phyloP scores from a whole-genome alignment of 2,888 invertebrate genomes.

The Yponomeuta evonymella region DNA sequence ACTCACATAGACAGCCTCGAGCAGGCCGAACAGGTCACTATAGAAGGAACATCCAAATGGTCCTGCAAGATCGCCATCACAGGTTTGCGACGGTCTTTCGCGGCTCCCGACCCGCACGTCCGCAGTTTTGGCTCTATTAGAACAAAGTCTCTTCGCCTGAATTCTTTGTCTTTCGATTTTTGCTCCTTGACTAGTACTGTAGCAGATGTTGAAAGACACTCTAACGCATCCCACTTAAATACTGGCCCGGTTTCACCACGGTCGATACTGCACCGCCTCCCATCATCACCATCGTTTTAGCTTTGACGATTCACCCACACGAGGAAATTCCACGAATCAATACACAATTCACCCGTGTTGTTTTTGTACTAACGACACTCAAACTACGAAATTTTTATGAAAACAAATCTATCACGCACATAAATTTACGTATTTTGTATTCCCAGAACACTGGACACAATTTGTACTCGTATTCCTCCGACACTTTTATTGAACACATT shows the following conservation, averaged over 20 bases:
- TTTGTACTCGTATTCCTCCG: background rate
- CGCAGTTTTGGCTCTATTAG: conserved; percentile 74
- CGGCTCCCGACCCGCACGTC: conserved; percentile 71
- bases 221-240: conserved; percentile 60
- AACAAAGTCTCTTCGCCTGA: conserved; percentile 66
- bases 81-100: conserved; percentile 85
- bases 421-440: conserved; percentile 39
- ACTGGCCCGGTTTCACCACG: conserved; percentile 61
- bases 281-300: conserved; percentile 60
- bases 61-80: conserved; percentile 99
- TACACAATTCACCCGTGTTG: conserved; percentile 9
- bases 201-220: conserved; percentile 59
- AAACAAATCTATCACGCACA: conserved; percentile 37
- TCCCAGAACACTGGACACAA: conserved; percentile 44
- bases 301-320: conserved; percentile 50
- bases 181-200: conserved; percentile 39
- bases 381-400: background rate
- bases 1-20: conserved; percentile 98
- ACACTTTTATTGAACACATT: conserved; percentile 13
- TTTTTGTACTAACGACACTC: conserved; percentile 9
- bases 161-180: conserved; percentile 61
- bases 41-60: conserved; percentile 99
- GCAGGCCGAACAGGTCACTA: conserved; percentile 97
- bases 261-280: conserved; percentile 69
- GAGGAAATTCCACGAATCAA: conserved; percentile 72